Evolutionary conservation across 2,113 vertebrate genomes (phyloP).

Genomic region (Entomyzon cyanotis): DNA sequence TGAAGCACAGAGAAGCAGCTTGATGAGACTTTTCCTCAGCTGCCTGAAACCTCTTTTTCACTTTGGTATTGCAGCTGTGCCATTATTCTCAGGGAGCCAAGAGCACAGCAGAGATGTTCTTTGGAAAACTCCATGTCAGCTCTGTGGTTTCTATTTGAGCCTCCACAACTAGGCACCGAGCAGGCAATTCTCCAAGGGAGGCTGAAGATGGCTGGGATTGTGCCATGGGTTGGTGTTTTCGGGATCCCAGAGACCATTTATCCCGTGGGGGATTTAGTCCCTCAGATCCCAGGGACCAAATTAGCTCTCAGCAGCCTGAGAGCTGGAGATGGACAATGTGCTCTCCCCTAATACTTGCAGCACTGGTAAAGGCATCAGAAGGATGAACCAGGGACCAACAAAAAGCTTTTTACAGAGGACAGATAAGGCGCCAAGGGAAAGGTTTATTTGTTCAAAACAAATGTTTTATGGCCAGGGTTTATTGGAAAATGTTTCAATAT

Average conservation of each 20-base stretch:
- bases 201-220: background rate
- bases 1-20: background rate
- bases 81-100: background rate
- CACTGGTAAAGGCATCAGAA: background rate
- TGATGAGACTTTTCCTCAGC: background rate
- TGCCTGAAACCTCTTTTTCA: background rate
- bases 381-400: background rate
- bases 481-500: background rate
- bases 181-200: background rate
- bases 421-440: background rate
- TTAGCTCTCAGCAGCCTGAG: background rate
- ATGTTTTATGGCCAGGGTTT: background rate
- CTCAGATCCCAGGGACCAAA: background rate
- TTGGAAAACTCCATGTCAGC: background rate
- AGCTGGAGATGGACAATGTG: background rate
- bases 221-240: background rate
- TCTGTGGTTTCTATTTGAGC: background rate
- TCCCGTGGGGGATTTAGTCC: too few species aligned
- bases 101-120: background rate
- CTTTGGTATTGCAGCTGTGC: background rate
- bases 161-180: background rate
- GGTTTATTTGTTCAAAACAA: background rate
- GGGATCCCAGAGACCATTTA: rapidly evolving
- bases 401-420: background rate
- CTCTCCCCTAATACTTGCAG: background rate